Evolutionary conservation across 2,797 vertebrate species (phyloP), one percentile per base, ranked within the genome.

Genomic region (Margarornis squamiger): DNA sequence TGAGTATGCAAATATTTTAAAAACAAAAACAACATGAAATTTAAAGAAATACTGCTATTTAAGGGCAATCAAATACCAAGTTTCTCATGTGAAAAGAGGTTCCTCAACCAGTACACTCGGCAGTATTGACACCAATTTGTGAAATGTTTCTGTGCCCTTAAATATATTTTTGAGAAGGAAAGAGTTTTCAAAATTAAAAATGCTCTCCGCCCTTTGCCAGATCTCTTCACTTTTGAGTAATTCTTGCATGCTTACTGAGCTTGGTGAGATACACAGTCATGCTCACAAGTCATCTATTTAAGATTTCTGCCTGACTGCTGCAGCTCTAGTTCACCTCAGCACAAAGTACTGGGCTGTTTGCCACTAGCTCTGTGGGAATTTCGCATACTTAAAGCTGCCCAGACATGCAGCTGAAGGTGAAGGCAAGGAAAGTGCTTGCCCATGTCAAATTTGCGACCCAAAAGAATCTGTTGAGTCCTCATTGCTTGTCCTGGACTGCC

Each of bases 1-100:
- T 90, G 59, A 70, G 72, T 80, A 77, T 88, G 68, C 85, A 88
- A 91, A 90, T 92, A 86, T 55, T 90, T 88, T 36, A 36, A 77
- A 91, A 92, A 63, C 34, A 67, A 76, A 67, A 89, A 10, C 30
- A 89, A 20, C 34, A 27, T 36, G 52, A 88, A 91, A 91, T 80
- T 61, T 75, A 58, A 83, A 84, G 39, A 84, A 93, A 82, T 51
- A 57, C 9, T 86, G 11, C 58, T 59, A 17, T 51, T 61, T 39
- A 78, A 66, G 51, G 24, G n/a, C n/a, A 81, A 41, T 62, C 27
- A 62, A 30, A 93, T 55, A 51, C 88, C 30, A 39, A 73, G 34
- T 79, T 92, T 63, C 32, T 90, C 4, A 7, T 27, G 11, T 75
- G 88, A 76, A 72, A 65, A 88, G 46, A 55, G 30, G 65, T 80